Base-by-base conservation (phyloP, 2,888 invertebrate species). In the Coenonympha glycerion region DNA sequence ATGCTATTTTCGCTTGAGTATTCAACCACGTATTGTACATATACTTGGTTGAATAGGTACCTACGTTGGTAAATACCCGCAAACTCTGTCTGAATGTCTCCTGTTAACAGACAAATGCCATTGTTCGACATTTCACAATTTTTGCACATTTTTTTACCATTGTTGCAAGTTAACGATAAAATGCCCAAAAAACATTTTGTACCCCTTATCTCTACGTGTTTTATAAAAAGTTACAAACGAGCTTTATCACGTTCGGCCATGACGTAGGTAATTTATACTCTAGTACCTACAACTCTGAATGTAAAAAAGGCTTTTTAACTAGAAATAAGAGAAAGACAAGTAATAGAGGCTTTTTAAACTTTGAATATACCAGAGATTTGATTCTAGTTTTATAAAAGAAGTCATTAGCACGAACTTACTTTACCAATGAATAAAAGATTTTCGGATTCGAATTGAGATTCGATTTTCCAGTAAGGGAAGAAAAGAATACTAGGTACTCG, bases 401-500 rank as follows among this genome's bases (percentile, higher is more conserved):
- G 18, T 11, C 28, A n/a, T 13, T 9, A 21, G 41, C 41, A 53
- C 45, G 49, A 49, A 36, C 41, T 28, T 19, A 19, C 46, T 49
- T 21, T 42, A 37, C 30, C 34, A 26, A 15, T 15, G 21, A 45
- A 45, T 28, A 31, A 37, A 37, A 13, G 16, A 46, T 46, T 53
- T 42, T 52, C 47, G n/a, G n/a, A 31, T 42, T 22, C 21, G 21
- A 33, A 24, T 30, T 36, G 18, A 21, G 6, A 52, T 34, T 40
- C 46, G 39, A 52, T 52, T 52, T 44, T 21, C 15, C 3, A 19
- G 36, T 46, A 45, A 46, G 41, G 28, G 11, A 44, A 34, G 31
- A 49, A 45, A 52, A 56, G 33, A 58, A 58, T n/a, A n/a, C n/a
- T n/a, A n/a, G n/a, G n/a, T n/a, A n/a, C n/a, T n/a, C n/a, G n/a